Base-by-base conservation (phyloP, 2,888 invertebrate genomes). In the Yponomeuta evonymella region DNA sequence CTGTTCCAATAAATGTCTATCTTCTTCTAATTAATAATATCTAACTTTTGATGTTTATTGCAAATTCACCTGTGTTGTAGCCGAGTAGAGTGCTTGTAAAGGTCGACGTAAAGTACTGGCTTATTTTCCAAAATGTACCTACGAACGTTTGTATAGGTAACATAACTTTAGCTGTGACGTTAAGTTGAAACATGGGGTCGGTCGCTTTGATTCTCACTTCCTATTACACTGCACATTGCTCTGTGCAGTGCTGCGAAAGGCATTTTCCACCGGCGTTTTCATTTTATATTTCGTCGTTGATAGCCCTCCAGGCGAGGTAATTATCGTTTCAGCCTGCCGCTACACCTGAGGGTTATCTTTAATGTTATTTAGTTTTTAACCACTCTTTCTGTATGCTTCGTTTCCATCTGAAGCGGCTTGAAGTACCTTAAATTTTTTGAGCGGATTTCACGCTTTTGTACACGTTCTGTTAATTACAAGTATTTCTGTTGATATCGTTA, bases 161-260 rank as follows among this genome's bases (percentile, higher is more conserved):
- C 51, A 12, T 15, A 15, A 4, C 12, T 58, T 12, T 58, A 58
- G 15, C 51, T 4, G 15, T 8, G 3, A 15, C 15, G 15, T 51
- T 12, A 8, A 12, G 51, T 51, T 51, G 51, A 51, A 51, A 51
- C 10, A 51, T 58, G 51, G 51, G 51, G 51, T 58, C 15, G 51
- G 79, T 75, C 77, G 82, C 86, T 87, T 86, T 88, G 86, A 87
- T 81, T 84, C 83, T 79, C 84, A 79, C 78, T 82, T 78, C 77
- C 83, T 86, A 88, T 87, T 84, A 81, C 82, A 85, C 86, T 89
- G 84, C 83, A 84, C 9, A 43, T 43, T 43, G 80, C 82, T 12
- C 30, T n/a, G n/a, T 29, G 30, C 64, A 23, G 30, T 81, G 79
- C 79, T 82, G 83, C 81, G 81, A 84, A 83, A 82, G 79, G 78